phyloP scores from a whole-genome alignment of 53 echinoderm and acorn worm species.

The Henricia sp. region DNA sequence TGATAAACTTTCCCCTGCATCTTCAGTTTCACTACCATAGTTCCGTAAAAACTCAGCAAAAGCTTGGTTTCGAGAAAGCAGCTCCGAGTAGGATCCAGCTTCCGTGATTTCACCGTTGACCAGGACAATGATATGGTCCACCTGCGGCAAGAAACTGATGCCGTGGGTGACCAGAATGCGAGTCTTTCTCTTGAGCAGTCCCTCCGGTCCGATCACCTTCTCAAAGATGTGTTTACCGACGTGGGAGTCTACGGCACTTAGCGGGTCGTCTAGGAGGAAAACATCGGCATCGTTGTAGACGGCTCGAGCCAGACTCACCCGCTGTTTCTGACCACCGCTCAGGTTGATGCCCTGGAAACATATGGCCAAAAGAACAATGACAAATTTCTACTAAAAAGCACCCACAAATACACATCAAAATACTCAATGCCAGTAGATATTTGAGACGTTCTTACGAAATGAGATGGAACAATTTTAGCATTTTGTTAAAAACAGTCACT shows the following conservation, averaged over 20 bases:
- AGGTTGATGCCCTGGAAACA: constrained; percentile 82
- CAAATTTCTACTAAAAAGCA: no score
- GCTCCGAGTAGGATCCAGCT: constrained; percentile 82
- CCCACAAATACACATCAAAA: no score
- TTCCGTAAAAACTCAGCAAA: constrained; percentile 92
- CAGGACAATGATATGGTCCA: constrained; percentile 88
- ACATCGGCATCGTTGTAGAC: constrained; percentile 85
- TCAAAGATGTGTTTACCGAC: constrained; percentile 95
- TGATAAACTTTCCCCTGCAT: no score
- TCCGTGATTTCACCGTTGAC: constrained; percentile 77
- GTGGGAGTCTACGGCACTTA: constrained; percentile 95
- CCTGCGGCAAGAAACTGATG: constrained; percentile 83
- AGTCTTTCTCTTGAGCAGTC: constrained; percentile 87
- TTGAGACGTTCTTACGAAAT: no score
- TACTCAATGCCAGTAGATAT: no score
- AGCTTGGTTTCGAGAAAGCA: constrained; percentile 76
- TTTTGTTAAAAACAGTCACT: no score
- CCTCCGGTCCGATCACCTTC: constrained; percentile 82
- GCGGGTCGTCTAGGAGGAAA: constrained; percentile 89
- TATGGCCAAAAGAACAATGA: no score
- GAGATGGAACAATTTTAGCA: no score
- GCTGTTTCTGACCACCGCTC: constrained; percentile 96
- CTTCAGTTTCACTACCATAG: constrained; percentile 63
- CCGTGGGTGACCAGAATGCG: constrained; percentile 92
- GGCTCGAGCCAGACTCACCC: constrained; percentile 94